Percentiles rank a stretch among this genome's conserved stretches.
phyloP scores from a whole-genome alignment of 1,140 invertebrate species.

The Acromyrmex charruanus region DNA sequence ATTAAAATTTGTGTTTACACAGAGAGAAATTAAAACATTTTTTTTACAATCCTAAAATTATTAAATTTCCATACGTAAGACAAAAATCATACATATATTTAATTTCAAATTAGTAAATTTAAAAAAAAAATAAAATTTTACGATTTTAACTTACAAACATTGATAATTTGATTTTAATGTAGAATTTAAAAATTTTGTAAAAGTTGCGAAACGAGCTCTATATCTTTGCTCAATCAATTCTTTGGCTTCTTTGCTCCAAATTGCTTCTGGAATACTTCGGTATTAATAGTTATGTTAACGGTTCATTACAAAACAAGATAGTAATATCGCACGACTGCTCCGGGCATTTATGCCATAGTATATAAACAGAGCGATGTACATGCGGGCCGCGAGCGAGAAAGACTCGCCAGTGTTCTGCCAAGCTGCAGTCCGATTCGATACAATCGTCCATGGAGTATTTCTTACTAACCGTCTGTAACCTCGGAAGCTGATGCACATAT shows the following conservation, averaged over 20 bases:
- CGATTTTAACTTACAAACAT: background rate
- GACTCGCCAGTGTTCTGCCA: constrained; percentile 44
- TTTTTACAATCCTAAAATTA: background rate
- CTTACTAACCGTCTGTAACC: constrained; percentile 66
- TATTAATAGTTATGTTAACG: constrained; percentile 64
- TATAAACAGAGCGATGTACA: constrained; percentile 67
- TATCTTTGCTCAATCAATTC: constrained; percentile 1
- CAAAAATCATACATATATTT: background rate
- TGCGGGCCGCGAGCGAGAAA: constrained; percentile 55
- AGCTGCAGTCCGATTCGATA: constrained; percentile 73
- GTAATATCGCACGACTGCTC: constrained; percentile 64
- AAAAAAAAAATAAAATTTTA: background rate
- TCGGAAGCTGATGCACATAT: constrained; percentile 61
- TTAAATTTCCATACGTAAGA: background rate
- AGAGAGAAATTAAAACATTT: background rate
- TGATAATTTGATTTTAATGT: background rate
- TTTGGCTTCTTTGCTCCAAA: constrained; percentile 36
- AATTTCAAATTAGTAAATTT: background rate
- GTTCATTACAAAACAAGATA: constrained; percentile 58
- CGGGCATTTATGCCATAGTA: constrained; percentile 52
- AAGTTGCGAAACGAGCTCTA: background rate
- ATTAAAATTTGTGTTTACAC: too few species aligned
- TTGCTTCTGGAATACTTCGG: constrained; percentile 49
- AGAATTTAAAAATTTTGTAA: background rate
- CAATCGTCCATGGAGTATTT: constrained; percentile 73